Conservation (phyloP, 1,140 invertebrate species). For the Atta colombica region DNA sequence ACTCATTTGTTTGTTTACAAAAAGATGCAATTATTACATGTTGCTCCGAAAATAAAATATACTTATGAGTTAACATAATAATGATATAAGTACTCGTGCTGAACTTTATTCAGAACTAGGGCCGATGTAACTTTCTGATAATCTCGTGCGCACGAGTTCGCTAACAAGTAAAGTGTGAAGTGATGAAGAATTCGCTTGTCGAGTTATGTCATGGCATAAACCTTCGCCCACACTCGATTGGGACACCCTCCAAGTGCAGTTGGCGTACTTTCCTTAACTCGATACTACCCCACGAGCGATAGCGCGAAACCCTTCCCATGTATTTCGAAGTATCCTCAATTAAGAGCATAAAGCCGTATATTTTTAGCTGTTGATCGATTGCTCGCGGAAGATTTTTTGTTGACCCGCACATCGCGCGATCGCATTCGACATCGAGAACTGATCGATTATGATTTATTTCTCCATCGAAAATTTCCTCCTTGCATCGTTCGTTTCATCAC, state of each 20-base stretch:
- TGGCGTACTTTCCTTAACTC: conserved; percentile 69
- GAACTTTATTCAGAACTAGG: background rate
- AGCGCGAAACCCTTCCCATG: conserved; percentile 65
- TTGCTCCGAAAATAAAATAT: background rate
- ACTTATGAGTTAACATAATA: background rate
- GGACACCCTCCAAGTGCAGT: conserved; percentile 65
- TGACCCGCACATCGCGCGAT: background rate
- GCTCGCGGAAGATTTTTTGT: conserved; percentile 12
- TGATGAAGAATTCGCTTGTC: conserved; percentile 7
- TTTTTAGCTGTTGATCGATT: conserved; percentile 59
- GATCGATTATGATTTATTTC: background rate
- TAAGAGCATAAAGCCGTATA: conserved; percentile 57
- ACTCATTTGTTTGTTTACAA: background rate
- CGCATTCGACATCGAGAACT: background rate
- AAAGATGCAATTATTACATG: background rate
- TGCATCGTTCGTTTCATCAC: background rate
- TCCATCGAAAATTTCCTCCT: background rate
- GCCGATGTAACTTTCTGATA: conserved; percentile 20
- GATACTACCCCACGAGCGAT: conserved; percentile 50
- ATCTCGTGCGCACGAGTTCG: background rate
- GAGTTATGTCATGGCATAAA: conserved; percentile 27
- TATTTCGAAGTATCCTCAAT: conserved; percentile 56
- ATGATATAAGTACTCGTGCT: no score
- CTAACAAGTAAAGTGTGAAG: background rate
- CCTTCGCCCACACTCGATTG: conserved; percentile 51